Evolutionary conservation across 2,888 invertebrate species (phyloP).

Genomic region (Pollenia amentaria): DNA sequence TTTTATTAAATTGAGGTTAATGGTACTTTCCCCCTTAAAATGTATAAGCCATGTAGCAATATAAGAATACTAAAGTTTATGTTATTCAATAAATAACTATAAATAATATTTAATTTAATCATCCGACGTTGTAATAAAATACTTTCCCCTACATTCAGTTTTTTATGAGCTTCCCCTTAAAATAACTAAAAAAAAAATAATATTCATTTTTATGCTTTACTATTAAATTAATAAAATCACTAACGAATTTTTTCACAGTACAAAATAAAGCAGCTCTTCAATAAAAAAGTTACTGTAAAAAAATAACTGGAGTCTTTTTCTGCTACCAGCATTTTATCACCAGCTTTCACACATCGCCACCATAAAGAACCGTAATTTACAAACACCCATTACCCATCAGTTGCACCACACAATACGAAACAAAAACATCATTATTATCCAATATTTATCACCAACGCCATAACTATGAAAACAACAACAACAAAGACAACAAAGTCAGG

Average conservation of each 20-base stretch:
- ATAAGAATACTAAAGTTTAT: no score
- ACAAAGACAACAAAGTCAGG: no score
- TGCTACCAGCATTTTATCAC: neutral
- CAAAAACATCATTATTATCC: neutral
- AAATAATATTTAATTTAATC: neutral
- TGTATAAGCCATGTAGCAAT: no score
- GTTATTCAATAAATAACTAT: no score
- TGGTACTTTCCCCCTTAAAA: neutral
- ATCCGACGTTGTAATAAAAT: neutral
- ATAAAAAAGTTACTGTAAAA: neutral
- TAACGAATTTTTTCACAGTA: constrained; percentile 28
- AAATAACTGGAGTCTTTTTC: neutral
- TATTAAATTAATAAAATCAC: constrained; percentile 39
- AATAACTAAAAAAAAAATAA: constrained; percentile 2
- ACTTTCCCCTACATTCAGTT: neutral
- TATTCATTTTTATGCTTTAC: constrained; percentile 10
- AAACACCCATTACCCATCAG: neutral
- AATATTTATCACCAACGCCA: neutral
- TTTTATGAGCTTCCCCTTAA: constrained; percentile 5
- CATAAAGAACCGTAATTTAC: constrained; percentile 5
- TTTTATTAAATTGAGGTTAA: neutral
- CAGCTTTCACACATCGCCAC: neutral
- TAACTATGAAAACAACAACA: neutral
- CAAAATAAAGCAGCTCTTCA: neutral
- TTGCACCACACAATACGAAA: neutral